These are phyloP conservation scores for Arrhamphus sclerolepis DNA, from an alignment of 2,797 vertebrate species.

Conservation along the genomic window DNA sequence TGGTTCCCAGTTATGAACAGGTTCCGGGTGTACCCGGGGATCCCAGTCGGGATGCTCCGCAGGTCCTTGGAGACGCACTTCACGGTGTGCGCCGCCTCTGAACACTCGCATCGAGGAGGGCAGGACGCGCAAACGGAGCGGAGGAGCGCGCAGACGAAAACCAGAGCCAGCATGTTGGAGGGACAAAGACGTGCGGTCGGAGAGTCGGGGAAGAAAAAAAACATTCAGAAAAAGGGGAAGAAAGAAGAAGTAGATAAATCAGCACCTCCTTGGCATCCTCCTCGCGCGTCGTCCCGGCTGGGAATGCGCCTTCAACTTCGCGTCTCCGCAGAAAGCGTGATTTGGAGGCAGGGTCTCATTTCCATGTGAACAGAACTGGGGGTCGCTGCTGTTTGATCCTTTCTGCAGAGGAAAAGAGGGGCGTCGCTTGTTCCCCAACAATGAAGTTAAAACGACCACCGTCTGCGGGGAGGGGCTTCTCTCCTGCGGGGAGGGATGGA, in stretches of 20 bases:
- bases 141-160: slow-evolving; percentile 69
- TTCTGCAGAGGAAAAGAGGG: slow-evolving; percentile 21
- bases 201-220: neutral
- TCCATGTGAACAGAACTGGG: slow-evolving; percentile 72
- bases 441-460: slow-evolving; percentile 75
- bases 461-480: slow-evolving; percentile 72
- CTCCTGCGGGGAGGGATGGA: slow-evolving; percentile 18
- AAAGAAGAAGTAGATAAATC: slow-evolving; percentile 15
- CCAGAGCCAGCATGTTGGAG: slow-evolving; percentile 58
- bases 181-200: neutral
- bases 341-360: slow-evolving; percentile 63
- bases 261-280: slow-evolving; percentile 50
- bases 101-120: slow-evolving; percentile 82
- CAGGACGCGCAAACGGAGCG: slow-evolving; percentile 65
- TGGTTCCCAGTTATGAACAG: slow-evolving; percentile 83
- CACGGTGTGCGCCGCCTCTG: slow-evolving; percentile 82
- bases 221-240: neutral
- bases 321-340: slow-evolving; percentile 62
- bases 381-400: slow-evolving; percentile 69
- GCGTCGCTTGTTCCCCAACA: slow-evolving; percentile 74
- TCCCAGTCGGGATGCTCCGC: slow-evolving; percentile 70
- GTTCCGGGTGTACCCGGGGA: slow-evolving; percentile 81
- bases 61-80: slow-evolving; percentile 84
- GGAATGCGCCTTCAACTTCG: slow-evolving; percentile 67
- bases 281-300: slow-evolving; percentile 39